Evolutionary conservation across 2,113 vertebrate species (phyloP), one percentile per base, ranked within the genome.

Genomic region (Gymnogyps californianus): DNA sequence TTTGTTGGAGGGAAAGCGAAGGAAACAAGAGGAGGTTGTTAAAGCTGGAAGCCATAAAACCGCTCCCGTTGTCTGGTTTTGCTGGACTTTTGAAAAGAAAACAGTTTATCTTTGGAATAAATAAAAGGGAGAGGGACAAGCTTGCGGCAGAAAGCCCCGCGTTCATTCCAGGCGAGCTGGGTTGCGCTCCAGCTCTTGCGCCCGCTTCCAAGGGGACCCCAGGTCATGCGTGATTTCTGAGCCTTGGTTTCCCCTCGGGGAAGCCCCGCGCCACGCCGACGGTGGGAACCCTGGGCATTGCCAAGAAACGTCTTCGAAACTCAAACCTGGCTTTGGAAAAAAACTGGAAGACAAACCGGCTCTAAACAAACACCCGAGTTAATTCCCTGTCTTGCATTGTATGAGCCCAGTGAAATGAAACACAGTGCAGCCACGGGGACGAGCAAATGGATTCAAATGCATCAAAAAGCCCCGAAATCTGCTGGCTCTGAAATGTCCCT

Each of bases 71-170:
- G 44, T 95, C 70, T 80, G 81, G 8, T 90, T 95, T 76, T 90
- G 64, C 84, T 80, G 78, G 54, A 78, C 57, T 89, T 93, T 36
- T 38, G 38, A 57, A 84, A 91, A 89, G 46, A 91, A 88, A 97
- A 94, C 91, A 93, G 71, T 97, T 97, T 97, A 91, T 94, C 89
- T 91, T 94, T 75, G 78, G 75, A 90, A 94, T 96, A 97, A 97
- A 96, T 86, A 94, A 75, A 91, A 82, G 44, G 31, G 19, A 93
- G 70, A 69, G 46, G 58, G 57, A 46, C 34, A 34, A 38, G 54
- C 81, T 49, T 72, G 74, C 4, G 4, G 49, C 36, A 49, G 59
- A 72, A 81, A 78, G 46, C n/a, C 42, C 85, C 7, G 0, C 0
- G 4, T 51, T 90, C 13, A 7, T 2, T 3, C 13, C 44, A 59